phyloP scores from a whole-genome alignment of 2,888 invertebrate genomes.

The Saturnia japonica region DNA sequence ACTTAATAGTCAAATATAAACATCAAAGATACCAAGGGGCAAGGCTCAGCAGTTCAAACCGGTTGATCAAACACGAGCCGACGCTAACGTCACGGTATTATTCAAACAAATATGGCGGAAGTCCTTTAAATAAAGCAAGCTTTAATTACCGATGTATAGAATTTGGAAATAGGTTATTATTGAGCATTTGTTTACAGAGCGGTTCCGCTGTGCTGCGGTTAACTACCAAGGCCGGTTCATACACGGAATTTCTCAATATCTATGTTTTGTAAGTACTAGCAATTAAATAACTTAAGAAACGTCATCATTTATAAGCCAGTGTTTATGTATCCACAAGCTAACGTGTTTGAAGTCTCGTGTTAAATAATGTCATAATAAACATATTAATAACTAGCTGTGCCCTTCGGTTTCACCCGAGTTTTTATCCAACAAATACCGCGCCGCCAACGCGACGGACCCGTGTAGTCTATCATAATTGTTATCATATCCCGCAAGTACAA shows the following conservation, averaged over 20 bases:
- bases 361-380: neutral
- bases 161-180: conserved; percentile 12
- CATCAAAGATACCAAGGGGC: neutral
- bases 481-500: too few species aligned
- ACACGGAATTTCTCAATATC: neutral
- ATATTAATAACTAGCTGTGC: too few species aligned
- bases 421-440: too few species aligned
- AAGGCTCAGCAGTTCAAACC: too few species aligned
- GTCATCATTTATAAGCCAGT: neutral
- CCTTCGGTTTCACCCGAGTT: too few species aligned
- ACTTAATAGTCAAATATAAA: neutral
- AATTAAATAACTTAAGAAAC: neutral
- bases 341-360: neutral
- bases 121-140: conserved; percentile 1
- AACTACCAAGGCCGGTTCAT: too few species aligned
- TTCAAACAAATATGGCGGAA: conserved; percentile 11
- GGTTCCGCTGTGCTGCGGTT: neutral
- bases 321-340: neutral
- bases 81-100: conserved; percentile 1
- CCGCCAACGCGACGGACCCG: too few species aligned
- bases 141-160: conserved; percentile 6
- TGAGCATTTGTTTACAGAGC: neutral
- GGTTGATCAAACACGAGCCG: neutral
- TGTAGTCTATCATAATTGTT: too few species aligned
- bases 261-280: neutral